phyloP scores from a whole-genome alignment of 2,797 vertebrate species.

The Adrianichthys oophorus region DNA sequence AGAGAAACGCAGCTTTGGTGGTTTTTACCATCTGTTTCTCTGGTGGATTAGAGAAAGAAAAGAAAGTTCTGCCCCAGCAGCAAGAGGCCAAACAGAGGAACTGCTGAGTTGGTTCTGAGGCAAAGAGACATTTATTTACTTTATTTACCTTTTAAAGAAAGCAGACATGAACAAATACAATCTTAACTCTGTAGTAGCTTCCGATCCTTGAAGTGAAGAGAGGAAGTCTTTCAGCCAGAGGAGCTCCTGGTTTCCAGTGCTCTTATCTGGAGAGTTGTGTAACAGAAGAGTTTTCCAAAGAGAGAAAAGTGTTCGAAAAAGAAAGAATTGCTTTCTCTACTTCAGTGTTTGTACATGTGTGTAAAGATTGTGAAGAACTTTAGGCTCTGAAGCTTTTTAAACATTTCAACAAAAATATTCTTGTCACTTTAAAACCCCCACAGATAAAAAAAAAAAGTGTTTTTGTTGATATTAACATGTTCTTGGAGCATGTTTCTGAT shows the following conservation, averaged over 20 bases:
- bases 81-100: slow-evolving; percentile 60
- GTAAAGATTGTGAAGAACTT: too few relatives aligned
- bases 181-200: slow-evolving; percentile 57
- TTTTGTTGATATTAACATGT: too few relatives aligned
- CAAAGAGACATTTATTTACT: slow-evolving; percentile 63
- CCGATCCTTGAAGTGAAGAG: slow-evolving; percentile 48
- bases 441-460: neutral
- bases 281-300: slow-evolving; percentile 29
- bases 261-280: slow-evolving; percentile 50
- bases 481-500: too few relatives aligned
- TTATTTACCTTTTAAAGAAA: slow-evolving; percentile 70
- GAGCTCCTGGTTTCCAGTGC: slow-evolving; percentile 43
- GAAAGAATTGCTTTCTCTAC: too few relatives aligned
- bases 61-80: slow-evolving; percentile 47
- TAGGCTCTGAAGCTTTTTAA: too few relatives aligned
- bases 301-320: slow-evolving; percentile 14
- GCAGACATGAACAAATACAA: slow-evolving; percentile 56
- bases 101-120: slow-evolving; percentile 56
- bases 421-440: slow-evolving; percentile 8
- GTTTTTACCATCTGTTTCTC: slow-evolving; percentile 77
- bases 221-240: slow-evolving; percentile 38
- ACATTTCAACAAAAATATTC: neutral
- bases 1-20: slow-evolving; percentile 71
- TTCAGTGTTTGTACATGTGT: too few relatives aligned
- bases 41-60: slow-evolving; percentile 59